Conservation (phyloP, 2,888 invertebrate species). For the Cheilosia urbana region DNA sequence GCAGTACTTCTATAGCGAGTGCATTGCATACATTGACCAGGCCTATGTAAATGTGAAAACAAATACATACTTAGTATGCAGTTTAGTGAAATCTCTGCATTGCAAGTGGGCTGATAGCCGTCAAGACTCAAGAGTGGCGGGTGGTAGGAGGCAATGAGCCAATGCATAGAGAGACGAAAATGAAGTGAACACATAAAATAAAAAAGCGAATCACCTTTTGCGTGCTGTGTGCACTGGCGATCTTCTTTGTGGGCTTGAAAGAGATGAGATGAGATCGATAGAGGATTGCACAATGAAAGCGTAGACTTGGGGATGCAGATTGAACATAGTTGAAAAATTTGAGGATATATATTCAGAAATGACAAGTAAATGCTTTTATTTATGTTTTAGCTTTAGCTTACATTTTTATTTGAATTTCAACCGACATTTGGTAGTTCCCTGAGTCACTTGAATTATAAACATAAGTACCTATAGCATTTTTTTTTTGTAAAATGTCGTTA, state of each 20-base stretch:
- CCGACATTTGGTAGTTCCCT: too few species aligned
- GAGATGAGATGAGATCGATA: slow-evolving; percentile 70
- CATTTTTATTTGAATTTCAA: too few species aligned
- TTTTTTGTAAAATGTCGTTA: too few species aligned
- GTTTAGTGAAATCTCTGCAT: slow-evolving; percentile 69
- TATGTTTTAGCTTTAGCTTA: too few species aligned
- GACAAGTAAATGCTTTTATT: too few species aligned
- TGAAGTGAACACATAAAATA: slow-evolving; percentile 72
- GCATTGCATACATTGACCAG: slow-evolving; percentile 56
- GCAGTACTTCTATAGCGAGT: slow-evolving; percentile 24
- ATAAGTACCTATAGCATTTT: too few species aligned
- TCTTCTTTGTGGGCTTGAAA: slow-evolving; percentile 68
- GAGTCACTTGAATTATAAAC: too few species aligned
- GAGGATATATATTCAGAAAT: too few species aligned
- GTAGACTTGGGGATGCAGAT: slow-evolving; percentile 24
- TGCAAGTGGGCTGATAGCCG: slow-evolving; percentile 48
- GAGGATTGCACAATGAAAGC: slow-evolving; percentile 44
- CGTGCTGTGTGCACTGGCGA: slow-evolving; percentile 58
- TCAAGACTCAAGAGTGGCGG: not conserved
- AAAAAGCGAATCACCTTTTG: slow-evolving; percentile 73
- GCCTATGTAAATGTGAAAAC: slow-evolving; percentile 57
- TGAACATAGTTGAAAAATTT: slow-evolving; percentile 26
- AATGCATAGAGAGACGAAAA: slow-evolving; percentile 69
- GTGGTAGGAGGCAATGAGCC: slow-evolving; percentile 13
- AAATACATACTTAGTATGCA: slow-evolving; percentile 69